A percentile compares a stretch with the other conserved stretches of the same genome.
Evolutionary conservation across 2,113 vertebrate genomes (phyloP).

Genomic region (Barbus barbus): DNA sequence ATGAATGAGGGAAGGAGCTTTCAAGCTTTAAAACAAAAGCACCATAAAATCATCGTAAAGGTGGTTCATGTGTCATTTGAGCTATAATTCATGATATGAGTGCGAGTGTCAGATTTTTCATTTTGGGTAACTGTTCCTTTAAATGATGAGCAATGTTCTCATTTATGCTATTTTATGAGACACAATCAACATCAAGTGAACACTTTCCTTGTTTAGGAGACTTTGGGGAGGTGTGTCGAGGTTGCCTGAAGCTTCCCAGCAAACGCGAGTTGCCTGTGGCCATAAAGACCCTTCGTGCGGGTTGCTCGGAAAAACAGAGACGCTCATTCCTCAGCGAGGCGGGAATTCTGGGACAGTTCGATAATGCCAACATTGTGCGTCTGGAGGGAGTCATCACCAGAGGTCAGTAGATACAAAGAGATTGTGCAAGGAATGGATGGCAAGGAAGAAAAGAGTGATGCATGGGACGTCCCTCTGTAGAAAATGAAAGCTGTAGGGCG

Average conservation of each 20-base stretch:
- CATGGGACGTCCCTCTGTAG: neutral
- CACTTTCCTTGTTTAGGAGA: slow-evolving; percentile 75
- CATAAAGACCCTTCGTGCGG: slow-evolving; percentile 83
- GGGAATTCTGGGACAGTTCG: slow-evolving; percentile 92
- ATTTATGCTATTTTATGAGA: neutral
- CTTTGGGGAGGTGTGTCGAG: slow-evolving; percentile 88
- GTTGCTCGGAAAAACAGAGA: slow-evolving; percentile 86
- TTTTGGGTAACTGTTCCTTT: neutral
- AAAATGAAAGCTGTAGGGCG: neutral
- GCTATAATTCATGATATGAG: neutral
- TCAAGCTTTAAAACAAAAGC: too few relatives aligned
- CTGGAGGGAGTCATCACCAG: slow-evolving; percentile 93
- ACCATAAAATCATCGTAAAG: too few relatives aligned
- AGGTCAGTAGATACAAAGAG: slow-evolving; percentile 69
- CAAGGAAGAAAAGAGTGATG: neutral
- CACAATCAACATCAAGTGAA: neutral
- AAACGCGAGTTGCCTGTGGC: slow-evolving; percentile 89
- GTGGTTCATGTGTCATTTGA: too few relatives aligned
- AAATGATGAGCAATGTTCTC: neutral
- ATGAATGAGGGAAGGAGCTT: too few relatives aligned
- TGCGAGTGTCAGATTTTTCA: neutral
- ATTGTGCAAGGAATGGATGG: neutral
- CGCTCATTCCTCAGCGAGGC: slow-evolving; percentile 87
- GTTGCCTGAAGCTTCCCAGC: slow-evolving; percentile 90
- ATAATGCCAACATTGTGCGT: slow-evolving; percentile 88